phyloP scores from a whole-genome alignment of 2,888 invertebrate genomes.

The Hololepta plana region DNA sequence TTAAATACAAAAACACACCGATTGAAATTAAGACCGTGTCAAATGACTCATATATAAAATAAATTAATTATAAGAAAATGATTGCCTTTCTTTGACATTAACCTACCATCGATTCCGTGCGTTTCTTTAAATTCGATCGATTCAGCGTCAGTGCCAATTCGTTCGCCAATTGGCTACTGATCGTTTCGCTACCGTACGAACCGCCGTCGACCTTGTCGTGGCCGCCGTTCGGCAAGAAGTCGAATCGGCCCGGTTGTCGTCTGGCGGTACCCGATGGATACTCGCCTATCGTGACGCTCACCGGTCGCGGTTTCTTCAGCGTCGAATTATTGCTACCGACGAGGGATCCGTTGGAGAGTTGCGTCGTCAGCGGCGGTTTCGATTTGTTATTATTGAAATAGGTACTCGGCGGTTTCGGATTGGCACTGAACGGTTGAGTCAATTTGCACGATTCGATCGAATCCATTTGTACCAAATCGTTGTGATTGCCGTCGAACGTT shows the following conservation, averaged over 20 bases:
- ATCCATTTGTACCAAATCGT: constrained; percentile 52
- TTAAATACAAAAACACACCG: constrained; percentile 12
- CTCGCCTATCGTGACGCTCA: constrained; percentile 54
- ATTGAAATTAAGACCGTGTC: constrained; percentile 1
- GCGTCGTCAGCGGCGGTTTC: constrained; percentile 13
- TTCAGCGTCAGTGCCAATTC: constrained; percentile 59
- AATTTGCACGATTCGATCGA: constrained; percentile 58
- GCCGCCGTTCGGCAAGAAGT: constrained; percentile 38
- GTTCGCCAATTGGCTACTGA: constrained; percentile 48
- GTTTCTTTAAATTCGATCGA: constrained; percentile 56
- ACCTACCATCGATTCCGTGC: constrained; percentile 47
- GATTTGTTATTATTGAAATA: constrained; percentile 39
- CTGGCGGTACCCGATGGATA: constrained; percentile 37
- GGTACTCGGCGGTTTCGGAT: constrained; percentile 47
- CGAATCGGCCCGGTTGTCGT: constrained; percentile 51
- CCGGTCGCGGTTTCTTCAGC: constrained; percentile 39
- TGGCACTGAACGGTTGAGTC: constrained; percentile 37
- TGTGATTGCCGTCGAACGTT: too few relatives aligned
- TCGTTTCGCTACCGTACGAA: constrained; percentile 22
- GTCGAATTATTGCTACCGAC: constrained; percentile 23
- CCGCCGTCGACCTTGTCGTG: constrained; percentile 20
- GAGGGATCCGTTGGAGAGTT: constrained; percentile 16
- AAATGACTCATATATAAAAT: neutral
- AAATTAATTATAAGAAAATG: constrained; percentile 2
- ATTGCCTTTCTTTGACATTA: neutral